Base-by-base conservation (phyloP, 64 coral and sea anemone species). In the Stylophora pistillata region DNA sequence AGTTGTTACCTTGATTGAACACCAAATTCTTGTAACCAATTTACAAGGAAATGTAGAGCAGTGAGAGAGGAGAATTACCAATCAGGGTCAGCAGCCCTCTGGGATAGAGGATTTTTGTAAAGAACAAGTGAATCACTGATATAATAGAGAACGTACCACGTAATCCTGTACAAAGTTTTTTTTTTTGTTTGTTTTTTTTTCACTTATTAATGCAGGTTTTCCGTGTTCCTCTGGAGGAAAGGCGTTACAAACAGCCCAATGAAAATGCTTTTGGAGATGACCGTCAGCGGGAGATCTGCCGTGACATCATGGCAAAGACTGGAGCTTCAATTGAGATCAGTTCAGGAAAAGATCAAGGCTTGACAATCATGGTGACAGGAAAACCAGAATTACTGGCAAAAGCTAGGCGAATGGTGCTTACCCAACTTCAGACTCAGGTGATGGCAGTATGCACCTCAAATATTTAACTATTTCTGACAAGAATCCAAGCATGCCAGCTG, bases 291-390 rank as follows among this genome's bases (percentile, higher is more conserved):
- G 88, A 90, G 27, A 99, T 95, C 37, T 99, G 97, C 25, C 90
- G 97, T 6, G 97, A 99, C 62, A 93, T 99, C 41, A 92, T 90
- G 87, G 87, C 88, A 47, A 99, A 99, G 84, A 99, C 97, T 73
- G 97, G 94, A 82, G 97, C 97, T 10, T 86, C 97, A 2, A 99
- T 99, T 91, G 97, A 99, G 88, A 83, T 99, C 66, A 99, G 97
- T 74, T 91, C 89, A 27, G 93, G 90, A 53, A 99, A 99, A 66
- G 97, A 99, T 73, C 91, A 92, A 65, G 95, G 97, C 33, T 80
- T 99, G 41, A 99, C 94, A 13, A 99, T 99, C 73, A 85, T 99
- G 89, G 97, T 95, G 7, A 99, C 97, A 33, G 93, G 97, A 17
- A 99, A 99, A 89, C 97, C 93, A 25, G 90, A 92, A 32, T 71